phyloP scores from a whole-genome alignment of 2,113 vertebrate genomes.

The Calonectris borealis region DNA sequence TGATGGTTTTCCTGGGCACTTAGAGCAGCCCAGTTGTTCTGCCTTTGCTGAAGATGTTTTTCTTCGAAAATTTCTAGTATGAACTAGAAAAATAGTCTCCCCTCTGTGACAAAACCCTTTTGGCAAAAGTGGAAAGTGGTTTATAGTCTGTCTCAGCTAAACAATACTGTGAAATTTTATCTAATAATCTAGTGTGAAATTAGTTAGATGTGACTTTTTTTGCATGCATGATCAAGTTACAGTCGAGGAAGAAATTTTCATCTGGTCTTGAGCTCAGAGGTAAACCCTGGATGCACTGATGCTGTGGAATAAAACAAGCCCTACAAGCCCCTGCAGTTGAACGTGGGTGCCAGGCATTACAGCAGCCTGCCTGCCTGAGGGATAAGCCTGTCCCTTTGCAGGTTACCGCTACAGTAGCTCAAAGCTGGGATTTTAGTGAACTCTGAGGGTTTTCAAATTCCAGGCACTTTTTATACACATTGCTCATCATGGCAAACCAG shows the following conservation, averaged over 20 bases:
- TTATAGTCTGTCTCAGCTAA: background rate
- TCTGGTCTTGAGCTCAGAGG: background rate
- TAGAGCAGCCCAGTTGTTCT: background rate
- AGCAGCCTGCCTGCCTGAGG: background rate
- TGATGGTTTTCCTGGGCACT: background rate
- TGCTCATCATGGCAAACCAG: background rate
- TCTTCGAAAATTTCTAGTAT: background rate
- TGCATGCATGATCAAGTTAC: background rate
- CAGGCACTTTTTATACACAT: background rate
- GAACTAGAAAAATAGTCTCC: background rate
- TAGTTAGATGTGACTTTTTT: background rate
- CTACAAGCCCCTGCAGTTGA: background rate
- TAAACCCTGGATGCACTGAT: no score
- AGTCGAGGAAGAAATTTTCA: background rate
- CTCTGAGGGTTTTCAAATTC: background rate
- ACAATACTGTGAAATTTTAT: background rate
- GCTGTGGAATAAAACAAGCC: background rate
- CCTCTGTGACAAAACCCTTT: background rate
- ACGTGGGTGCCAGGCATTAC: background rate
- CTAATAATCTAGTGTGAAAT: background rate
- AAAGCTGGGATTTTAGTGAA: background rate
- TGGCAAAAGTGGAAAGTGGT: background rate
- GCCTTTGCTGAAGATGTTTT: background rate
- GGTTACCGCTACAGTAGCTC: background rate
- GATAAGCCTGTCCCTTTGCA: background rate